Base-by-base conservation (phyloP, 1,140 invertebrate genomes). In the Drosophila watanabei region DNA sequence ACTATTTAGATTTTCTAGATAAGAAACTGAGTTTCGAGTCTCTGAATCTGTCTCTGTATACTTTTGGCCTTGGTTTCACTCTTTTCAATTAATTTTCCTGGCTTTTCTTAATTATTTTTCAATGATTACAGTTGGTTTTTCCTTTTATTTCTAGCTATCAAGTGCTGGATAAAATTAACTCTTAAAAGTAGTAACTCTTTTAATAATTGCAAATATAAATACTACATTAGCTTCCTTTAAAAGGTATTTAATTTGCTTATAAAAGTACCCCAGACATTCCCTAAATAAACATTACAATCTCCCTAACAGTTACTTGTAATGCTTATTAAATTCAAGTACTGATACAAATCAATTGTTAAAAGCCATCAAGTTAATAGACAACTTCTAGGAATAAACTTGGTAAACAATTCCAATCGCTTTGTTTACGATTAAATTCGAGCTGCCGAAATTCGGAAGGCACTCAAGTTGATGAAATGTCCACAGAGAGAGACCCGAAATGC, bases 401-500 rank as follows among this genome's bases (percentile, higher is more conserved):
- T 56, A 70, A 56, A 41, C 39, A 32, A 24, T 68, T 32, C 33
- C 52, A 33, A 46, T n/a, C 10, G 69, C 11, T 16, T 51, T 61
- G 68, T 73, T 60, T 52, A 73, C 70, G 45, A 39, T 72, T 75
- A 56, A n/a, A n/a, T 24, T 37, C 33, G 28, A 37, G 30, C 54
- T 43, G 20, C 59, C 35, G 46, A 75, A 56, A 75, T 64, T 64
- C 20, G 49, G 43, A n/a, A 48, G 49, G 33, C 72, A 75, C 72
- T 75, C 33, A 52, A 60, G 41, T 46, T 51, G 61, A 77, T 75
- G 59, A 64, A 75, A 64, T 75, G 72, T 75, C 72, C 75, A 75
- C 72, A 75, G 24, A 16, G 30, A 41, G 57, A 45, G 37, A 9
- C 62, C 41, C 33, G 24, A 54, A 60, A 58, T 69, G 52, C 39